phyloP scores from a whole-genome alignment of 2,113 vertebrate species.

The Colaptes auratus region DNA sequence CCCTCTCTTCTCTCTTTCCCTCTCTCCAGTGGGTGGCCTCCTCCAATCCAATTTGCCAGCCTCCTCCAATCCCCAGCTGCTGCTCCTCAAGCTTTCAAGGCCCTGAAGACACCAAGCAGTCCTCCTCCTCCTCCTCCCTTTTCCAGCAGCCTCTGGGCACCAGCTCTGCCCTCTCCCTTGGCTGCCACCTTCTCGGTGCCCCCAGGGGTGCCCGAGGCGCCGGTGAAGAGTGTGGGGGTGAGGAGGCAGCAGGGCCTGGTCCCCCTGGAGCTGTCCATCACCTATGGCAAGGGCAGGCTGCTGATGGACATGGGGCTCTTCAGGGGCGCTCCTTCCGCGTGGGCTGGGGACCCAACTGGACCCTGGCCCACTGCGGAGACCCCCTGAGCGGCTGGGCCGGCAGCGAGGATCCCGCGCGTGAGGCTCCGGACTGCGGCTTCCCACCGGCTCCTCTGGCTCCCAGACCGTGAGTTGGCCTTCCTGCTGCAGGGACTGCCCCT shows the following conservation, averaged over 20 bases:
- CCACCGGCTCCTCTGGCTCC: constrained; percentile 79
- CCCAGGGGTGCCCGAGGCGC: constrained; percentile 67
- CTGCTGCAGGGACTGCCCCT: too few species aligned
- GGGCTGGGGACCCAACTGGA: constrained; percentile 94
- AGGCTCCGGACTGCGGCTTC: constrained; percentile 79
- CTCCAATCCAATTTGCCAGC: constrained; percentile 83
- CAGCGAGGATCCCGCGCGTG: background rate
- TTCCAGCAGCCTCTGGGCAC: constrained; percentile 58
- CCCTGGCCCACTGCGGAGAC: constrained; percentile 83
- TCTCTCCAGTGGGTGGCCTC: constrained; percentile 78
- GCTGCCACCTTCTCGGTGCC: constrained; percentile 73
- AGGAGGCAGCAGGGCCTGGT: constrained; percentile 84
- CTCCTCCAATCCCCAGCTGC: constrained; percentile 58
- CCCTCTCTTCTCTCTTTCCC: background rate
- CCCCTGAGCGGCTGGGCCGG: constrained; percentile 39
- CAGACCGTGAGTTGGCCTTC: constrained; percentile 83
- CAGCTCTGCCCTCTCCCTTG: constrained; percentile 24
- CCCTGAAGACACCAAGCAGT: background rate
- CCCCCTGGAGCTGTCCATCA: constrained; percentile 82
- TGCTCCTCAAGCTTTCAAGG: constrained; percentile 38
- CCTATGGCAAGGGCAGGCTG: constrained; percentile 81
- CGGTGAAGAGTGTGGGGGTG: constrained; percentile 82
- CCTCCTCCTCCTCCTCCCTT: background rate
- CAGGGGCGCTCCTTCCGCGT: constrained; percentile 89
- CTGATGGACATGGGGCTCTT: constrained; percentile 92